phyloP scores from a whole-genome alignment of 2,797 vertebrate genomes.

The Hydrophis major region DNA sequence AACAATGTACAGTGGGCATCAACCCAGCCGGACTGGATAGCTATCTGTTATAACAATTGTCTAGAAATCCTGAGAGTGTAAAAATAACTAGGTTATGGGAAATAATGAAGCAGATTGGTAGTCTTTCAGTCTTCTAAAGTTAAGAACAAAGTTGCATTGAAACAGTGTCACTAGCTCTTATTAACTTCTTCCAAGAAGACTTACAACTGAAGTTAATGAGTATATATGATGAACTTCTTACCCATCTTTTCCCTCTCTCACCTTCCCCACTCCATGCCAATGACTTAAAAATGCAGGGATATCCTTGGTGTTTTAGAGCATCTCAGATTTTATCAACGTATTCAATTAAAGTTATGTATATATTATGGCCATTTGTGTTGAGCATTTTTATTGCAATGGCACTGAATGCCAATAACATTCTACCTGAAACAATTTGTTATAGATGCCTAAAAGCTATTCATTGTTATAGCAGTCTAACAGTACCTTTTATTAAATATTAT shows the following conservation, averaged over 20 bases:
- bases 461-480: slow-evolving; percentile 69
- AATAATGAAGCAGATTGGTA: slow-evolving; percentile 56
- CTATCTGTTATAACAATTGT: slow-evolving; percentile 99
- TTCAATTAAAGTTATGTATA: slow-evolving; percentile 71
- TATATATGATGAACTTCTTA: slow-evolving; percentile 19
- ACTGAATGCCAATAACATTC: slow-evolving; percentile 46
- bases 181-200: slow-evolving; percentile 69
- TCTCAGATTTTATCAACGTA: slow-evolving; percentile 63
- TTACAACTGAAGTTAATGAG: slow-evolving; percentile 62
- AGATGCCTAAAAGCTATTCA: slow-evolving; percentile 66
- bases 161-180: slow-evolving; percentile 73
- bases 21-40: slow-evolving; percentile 98
- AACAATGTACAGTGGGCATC: slow-evolving; percentile 99
- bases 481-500: slow-evolving; percentile 68
- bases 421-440: slow-evolving; percentile 60
- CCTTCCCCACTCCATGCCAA: slow-evolving; percentile 24
- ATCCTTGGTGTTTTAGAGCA: slow-evolving; percentile 64
- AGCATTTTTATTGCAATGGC: slow-evolving; percentile 58
- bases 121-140: slow-evolving; percentile 61
- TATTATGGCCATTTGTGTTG: slow-evolving; percentile 63
- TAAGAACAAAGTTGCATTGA: slow-evolving; percentile 70
- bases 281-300: slow-evolving; percentile 64
- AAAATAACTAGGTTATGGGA: slow-evolving; percentile 51
- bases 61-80: slow-evolving; percentile 96
- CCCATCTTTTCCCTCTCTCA: background rate